Evolutionary conservation across 2,113 vertebrate species (phyloP).

Genomic region (Grammomys dolichurus): DNA sequence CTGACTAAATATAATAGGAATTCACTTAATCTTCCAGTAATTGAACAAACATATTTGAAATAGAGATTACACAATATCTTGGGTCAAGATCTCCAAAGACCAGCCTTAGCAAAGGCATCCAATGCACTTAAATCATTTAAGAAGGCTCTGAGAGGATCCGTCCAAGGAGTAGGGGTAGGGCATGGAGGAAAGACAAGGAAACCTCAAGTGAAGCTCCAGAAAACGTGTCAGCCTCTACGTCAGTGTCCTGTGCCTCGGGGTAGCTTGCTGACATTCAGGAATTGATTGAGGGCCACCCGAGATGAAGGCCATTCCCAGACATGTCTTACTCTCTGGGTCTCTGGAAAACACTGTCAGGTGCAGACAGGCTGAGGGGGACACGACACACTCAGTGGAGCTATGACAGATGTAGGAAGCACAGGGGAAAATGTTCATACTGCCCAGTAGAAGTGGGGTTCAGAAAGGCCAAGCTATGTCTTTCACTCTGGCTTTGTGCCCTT

Average conservation of each 20-base stretch:
- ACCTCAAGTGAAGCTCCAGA: not conserved
- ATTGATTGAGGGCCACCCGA: not conserved
- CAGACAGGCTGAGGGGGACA: not conserved
- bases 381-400: not conserved
- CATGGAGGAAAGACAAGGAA: not conserved
- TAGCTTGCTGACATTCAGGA: not conserved
- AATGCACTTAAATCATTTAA: not conserved
- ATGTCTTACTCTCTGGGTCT: not conserved
- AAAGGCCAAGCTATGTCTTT: not conserved
- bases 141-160: not conserved
- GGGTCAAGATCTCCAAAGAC: constrained; percentile 8
- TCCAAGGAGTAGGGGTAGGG: not conserved
- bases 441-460: not conserved
- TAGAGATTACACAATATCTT: not conserved
- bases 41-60: constrained; percentile 17
- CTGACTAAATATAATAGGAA: constrained; percentile 5
- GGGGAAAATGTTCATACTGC: not conserved
- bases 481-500: not conserved
- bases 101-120: not conserved
- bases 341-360: not conserved
- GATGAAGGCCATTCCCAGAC: not conserved
- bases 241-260: not conserved
- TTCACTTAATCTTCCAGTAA: constrained; percentile 18
- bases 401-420: not conserved
- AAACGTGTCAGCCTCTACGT: not conserved